Evolutionary conservation across 1,140 invertebrate species (phyloP).

Genomic region (Drosophila bipectinata): DNA sequence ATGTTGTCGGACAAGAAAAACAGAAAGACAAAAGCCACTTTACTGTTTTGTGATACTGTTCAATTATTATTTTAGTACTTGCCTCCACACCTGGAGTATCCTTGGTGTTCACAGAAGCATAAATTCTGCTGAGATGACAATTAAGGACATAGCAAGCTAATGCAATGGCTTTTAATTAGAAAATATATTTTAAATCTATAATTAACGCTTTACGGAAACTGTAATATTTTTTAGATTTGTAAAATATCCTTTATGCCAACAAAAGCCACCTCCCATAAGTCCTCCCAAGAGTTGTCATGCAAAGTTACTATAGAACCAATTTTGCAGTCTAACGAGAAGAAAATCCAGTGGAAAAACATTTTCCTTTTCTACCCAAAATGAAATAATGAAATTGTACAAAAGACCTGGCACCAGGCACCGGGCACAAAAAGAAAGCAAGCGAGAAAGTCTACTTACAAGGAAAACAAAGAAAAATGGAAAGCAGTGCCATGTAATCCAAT

Average conservation of each 20-base stretch:
- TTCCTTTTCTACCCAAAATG: constrained; percentile 33
- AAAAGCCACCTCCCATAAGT: background rate
- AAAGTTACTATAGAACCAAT: constrained; percentile 31
- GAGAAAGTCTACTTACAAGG: constrained; percentile 32
- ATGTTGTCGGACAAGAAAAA: constrained; percentile 10
- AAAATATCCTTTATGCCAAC: background rate
- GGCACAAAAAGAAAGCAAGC: constrained; percentile 21
- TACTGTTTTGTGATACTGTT: constrained; percentile 20
- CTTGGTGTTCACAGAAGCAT: constrained; percentile 13
- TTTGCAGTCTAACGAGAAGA: constrained; percentile 40
- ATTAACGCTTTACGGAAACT: background rate
- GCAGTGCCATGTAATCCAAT: constrained; percentile 67
- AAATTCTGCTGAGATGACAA: constrained; percentile 25
- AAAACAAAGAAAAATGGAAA: constrained; percentile 51
- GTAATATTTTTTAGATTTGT: background rate
- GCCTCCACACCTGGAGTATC: constrained; percentile 15
- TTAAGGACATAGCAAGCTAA: constrained; percentile 16
- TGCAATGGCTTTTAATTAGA: background rate
- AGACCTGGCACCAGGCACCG: constrained; percentile 5
- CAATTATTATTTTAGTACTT: constrained; percentile 40
- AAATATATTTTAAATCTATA: too few species aligned
- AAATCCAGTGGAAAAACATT: constrained; percentile 46
- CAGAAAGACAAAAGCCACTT: constrained; percentile 6
- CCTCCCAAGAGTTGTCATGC: constrained; percentile 2
- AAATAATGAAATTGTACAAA: constrained; percentile 54